Evolutionary conservation across 2,113 vertebrate genomes (phyloP).

Genomic region (Calonectris borealis): DNA sequence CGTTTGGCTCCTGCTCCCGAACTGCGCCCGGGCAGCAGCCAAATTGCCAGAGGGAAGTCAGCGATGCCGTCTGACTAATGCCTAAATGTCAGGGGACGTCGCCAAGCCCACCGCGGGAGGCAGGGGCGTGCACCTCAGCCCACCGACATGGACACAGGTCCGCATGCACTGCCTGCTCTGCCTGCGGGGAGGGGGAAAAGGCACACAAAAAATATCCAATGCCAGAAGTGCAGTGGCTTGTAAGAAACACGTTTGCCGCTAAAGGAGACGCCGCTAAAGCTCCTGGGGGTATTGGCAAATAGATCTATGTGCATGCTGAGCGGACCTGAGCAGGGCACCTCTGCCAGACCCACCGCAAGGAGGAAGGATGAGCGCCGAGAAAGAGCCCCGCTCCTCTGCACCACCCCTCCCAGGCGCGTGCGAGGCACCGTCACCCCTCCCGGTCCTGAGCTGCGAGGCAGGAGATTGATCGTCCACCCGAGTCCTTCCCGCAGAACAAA

Average conservation of each 20-base stretch:
- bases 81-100: accelerated
- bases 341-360: not conserved
- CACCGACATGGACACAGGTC: not conserved
- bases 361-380: not conserved
- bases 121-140: not conserved
- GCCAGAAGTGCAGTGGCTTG: not conserved
- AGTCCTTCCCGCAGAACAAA: not conserved
- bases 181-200: not conserved
- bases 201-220: not conserved
- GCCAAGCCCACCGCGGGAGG: not conserved
- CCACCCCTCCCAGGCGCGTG: accelerated
- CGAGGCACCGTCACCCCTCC: accelerated
- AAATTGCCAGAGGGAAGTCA: not conserved
- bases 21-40: not conserved
- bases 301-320: accelerated
- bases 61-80: too few relatives aligned
- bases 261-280: not conserved
- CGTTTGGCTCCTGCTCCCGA: accelerated
- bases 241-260: not conserved
- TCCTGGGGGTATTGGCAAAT: not conserved
- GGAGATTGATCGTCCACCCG: accelerated
- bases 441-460: accelerated
- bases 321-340: not conserved
- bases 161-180: not conserved
- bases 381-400: not conserved